Conservation (phyloP, 2,113 vertebrate genomes). For the Mus spicilegus region DNA sequence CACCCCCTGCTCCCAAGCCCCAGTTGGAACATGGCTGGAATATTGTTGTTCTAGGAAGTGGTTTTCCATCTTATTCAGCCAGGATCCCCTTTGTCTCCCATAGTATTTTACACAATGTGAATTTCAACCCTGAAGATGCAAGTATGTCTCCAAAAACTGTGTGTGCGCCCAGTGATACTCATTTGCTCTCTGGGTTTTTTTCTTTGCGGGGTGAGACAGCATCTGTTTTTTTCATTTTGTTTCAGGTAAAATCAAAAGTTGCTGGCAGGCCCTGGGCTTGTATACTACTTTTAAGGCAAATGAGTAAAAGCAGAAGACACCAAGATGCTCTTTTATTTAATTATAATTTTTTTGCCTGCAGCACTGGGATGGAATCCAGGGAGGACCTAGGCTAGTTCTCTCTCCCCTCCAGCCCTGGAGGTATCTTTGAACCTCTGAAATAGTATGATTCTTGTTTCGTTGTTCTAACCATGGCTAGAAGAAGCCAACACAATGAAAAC, state of each 20-base stretch:
- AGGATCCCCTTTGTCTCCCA: neutral
- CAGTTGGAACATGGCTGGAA: neutral
- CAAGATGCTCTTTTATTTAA: neutral
- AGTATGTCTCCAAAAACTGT: neutral
- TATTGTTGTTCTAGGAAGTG: neutral
- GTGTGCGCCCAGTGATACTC: neutral
- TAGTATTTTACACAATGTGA: neutral
- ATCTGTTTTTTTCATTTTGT: neutral
- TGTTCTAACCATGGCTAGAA: neutral
- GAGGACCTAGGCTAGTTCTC: neutral
- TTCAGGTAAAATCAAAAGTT: neutral
- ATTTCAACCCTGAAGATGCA: neutral
- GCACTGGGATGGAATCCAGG: neutral
- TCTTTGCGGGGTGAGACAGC: neutral
- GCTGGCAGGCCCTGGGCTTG: neutral
- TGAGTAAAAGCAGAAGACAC: neutral
- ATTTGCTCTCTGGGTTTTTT: neutral
- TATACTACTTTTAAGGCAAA: neutral
- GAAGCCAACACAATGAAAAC: fast-evolving
- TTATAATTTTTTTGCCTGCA: neutral
- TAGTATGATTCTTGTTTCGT: neutral
- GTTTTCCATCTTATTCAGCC: neutral
- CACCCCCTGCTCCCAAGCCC: fast-evolving
- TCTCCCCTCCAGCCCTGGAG: neutral
- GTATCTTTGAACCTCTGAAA: neutral